Evolutionary conservation across 2,888 invertebrate species (phyloP).

Genomic region (Tetragnatha montana): DNA sequence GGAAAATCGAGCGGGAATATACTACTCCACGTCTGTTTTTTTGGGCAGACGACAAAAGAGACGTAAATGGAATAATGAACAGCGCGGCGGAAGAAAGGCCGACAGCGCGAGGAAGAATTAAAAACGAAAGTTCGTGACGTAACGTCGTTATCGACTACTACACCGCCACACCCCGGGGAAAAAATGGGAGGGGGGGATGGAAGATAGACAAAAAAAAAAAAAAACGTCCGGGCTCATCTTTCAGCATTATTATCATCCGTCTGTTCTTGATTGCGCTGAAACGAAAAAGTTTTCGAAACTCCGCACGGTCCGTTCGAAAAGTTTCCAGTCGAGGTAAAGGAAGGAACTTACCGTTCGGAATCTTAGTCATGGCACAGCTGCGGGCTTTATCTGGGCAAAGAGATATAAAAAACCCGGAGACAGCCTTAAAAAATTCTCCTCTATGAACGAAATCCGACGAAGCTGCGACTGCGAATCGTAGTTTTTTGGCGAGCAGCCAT

Average conservation of each 20-base stretch:
- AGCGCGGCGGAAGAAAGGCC: constrained; percentile 2
- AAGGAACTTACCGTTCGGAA: constrained; percentile 62
- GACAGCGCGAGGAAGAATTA: not conserved
- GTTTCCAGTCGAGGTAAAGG: not conserved
- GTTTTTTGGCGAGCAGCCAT: constrained; percentile 69
- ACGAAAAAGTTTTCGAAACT: constrained; percentile 6
- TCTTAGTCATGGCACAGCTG: constrained; percentile 59
- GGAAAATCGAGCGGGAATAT: not conserved
- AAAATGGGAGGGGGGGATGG: not conserved
- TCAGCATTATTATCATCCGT: constrained; percentile 34
- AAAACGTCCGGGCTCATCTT: constrained; percentile 42
- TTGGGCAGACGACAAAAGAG: not conserved
- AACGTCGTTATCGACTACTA: constrained; percentile 46
- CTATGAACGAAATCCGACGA: constrained; percentile 16
- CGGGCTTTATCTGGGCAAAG: not conserved
- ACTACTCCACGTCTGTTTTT: not conserved
- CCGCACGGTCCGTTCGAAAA: not conserved
- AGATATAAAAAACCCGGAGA: constrained; percentile 36
- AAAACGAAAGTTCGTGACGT: constrained; percentile 47
- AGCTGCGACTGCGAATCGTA: constrained; percentile 49
- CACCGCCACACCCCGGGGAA: constrained; percentile 48
- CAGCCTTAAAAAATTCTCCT: constrained; percentile 46
- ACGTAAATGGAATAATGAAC: constrained; percentile 30
- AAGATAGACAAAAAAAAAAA: no score
- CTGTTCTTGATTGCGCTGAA: constrained; percentile 2